Evolutionary conservation across 1,140 invertebrate species (phyloP), one percentile per base, ranked within the genome.

Genomic region (Trachymyrmex cornetzi): DNA sequence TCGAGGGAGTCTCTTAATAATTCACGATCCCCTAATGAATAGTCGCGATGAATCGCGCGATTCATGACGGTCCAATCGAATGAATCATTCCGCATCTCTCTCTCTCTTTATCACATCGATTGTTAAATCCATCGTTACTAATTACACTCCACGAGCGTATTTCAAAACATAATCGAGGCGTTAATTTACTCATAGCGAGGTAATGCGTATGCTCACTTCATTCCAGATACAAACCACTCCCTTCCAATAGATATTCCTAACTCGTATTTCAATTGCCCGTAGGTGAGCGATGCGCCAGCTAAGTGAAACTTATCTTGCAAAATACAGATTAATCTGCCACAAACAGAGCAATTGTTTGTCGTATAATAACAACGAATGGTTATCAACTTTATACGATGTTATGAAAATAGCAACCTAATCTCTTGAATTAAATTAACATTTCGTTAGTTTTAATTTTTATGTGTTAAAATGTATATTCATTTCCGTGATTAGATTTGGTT

Each of bases 1-100:
- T 75, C 48, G 80, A 84, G 55, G 30, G 80, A 50, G 55, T 61
- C 80, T 48, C 38, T 84, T 84, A 84, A 84, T 84, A 61, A 75
- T 84, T 72, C 55, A 50, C 69, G 69, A 74, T 48, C 63, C 69
- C n/a, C 57, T 84, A 84, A 84, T 59, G 55, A 74, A 84, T 30
- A 75, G 79, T 71, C 79, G 64, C 22, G 53, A 84, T 63, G 80
- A 84, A 82, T 24, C 38, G 14, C 24, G 55, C 67, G 55, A 24
- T 63, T 84, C 69, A 61, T 75, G 22, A 55, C 53, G 80, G 38
- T 50, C 38, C 55, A 16, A 75, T 74, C 63, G 34, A 34, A 61
- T 84, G 55, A 84, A 50, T 84, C 69, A 75, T 75, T 19, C 2
- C 24, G 80, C 55, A 16, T 48, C 38, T 14, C 22, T 4, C 9